phyloP scores from a whole-genome alignment of 2,888 invertebrate genomes.

The Campoletis raptor region DNA sequence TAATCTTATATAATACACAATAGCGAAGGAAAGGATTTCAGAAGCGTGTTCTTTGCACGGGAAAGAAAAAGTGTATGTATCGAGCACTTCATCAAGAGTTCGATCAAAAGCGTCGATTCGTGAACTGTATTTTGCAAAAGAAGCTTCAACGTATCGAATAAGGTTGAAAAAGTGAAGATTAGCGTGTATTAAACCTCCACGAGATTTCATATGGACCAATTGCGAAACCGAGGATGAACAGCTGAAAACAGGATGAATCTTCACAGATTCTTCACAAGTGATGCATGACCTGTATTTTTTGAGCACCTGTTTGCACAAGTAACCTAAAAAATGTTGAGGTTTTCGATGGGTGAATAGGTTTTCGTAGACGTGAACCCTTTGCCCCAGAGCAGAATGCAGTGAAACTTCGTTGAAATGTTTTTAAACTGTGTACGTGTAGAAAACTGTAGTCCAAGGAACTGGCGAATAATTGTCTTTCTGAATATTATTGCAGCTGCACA shows the following conservation, averaged over 20 bases:
- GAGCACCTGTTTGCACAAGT: background rate
- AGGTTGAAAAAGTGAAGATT: too few species aligned
- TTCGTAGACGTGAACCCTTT: background rate
- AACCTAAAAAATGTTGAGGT: background rate
- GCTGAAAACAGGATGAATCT: background rate
- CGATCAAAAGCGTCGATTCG: background rate
- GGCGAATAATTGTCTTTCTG: background rate
- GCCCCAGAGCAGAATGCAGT: background rate
- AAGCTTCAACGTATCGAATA: too few species aligned
- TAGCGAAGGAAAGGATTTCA: too few species aligned
- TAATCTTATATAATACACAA: too few species aligned
- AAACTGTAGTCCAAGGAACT: too few species aligned
- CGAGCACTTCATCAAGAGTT: background rate
- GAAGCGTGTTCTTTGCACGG: too few species aligned
- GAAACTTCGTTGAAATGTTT: slow-evolving; percentile 3
- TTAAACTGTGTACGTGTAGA: too few species aligned
- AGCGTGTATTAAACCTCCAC: too few species aligned
- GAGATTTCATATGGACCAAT: too few species aligned
- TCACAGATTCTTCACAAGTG: background rate
- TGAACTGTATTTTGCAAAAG: background rate
- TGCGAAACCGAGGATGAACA: slow-evolving; percentile 2
- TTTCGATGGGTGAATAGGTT: too few species aligned
- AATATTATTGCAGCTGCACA: background rate
- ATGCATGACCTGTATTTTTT: background rate
- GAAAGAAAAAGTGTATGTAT: too few species aligned